These are phyloP conservation scores for Druceiella hillmani DNA, from an alignment of 2,888 invertebrate species.

Conservation along the genomic window DNA sequence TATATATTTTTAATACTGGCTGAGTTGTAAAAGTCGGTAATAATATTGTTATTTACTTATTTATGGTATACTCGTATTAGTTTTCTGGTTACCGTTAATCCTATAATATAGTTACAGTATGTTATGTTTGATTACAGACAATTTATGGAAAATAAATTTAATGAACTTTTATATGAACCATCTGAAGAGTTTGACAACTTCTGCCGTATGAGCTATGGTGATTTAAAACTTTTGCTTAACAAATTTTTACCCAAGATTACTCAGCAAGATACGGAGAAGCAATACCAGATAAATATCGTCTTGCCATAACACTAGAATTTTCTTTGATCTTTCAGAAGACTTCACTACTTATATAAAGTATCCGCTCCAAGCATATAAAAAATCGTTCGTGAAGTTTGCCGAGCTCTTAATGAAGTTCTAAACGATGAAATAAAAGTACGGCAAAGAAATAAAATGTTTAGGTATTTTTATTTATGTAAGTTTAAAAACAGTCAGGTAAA, in stretches of 20 bases:
- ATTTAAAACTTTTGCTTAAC: slow-evolving; percentile 27
- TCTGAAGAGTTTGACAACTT: slow-evolving; percentile 28
- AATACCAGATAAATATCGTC: slow-evolving; percentile 26
- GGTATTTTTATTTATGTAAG: slow-evolving; percentile 11
- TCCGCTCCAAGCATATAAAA: slow-evolving; percentile 24
- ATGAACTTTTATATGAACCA: slow-evolving; percentile 25
- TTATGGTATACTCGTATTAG: too few species aligned
- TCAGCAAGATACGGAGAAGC: slow-evolving; percentile 26
- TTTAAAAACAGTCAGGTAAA: slow-evolving; percentile 1
- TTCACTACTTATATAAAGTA: slow-evolving; percentile 28
- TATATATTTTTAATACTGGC: too few species aligned
- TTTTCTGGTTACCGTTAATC: too few species aligned
- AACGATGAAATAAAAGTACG: slow-evolving; percentile 26
- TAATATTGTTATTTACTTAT: too few species aligned
- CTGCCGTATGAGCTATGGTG: slow-evolving; percentile 24
- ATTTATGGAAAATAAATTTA: too few species aligned
- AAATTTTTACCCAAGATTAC: slow-evolving; percentile 27
- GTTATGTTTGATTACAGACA: too few species aligned
- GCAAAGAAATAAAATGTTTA: slow-evolving; percentile 10
- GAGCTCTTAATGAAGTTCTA: slow-evolving; percentile 27
- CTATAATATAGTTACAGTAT: too few species aligned
- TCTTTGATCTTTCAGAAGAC: too few species aligned
- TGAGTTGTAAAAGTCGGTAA: too few species aligned
- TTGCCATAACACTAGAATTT: too few species aligned
- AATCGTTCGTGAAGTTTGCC: slow-evolving; percentile 27